phyloP scores from a whole-genome alignment of 2,113 vertebrate genomes.

The Catagonus wagneri region DNA sequence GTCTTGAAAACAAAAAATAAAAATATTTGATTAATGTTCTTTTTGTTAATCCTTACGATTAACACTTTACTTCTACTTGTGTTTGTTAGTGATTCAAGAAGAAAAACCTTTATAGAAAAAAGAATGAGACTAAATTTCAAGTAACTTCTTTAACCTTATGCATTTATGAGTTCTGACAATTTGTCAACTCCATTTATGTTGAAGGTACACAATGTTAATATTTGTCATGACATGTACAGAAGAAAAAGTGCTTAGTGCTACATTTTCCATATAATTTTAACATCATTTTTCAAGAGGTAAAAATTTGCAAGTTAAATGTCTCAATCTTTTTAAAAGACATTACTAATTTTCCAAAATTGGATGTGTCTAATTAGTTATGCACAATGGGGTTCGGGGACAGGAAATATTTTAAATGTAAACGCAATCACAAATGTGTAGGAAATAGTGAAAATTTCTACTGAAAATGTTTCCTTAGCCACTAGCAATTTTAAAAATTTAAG shows the following conservation, averaged over 20 bases:
- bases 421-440: not conserved
- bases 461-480: not conserved
- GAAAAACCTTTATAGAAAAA: not conserved
- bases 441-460: not conserved
- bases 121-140: constrained; percentile 16
- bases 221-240: constrained; percentile 59
- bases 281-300: constrained; percentile 37
- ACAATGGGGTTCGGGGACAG: not conserved
- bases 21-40: not conserved
- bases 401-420: constrained; percentile 61
- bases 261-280: constrained; percentile 63
- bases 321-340: constrained; percentile 27
- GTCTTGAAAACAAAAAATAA: not conserved
- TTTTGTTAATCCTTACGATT: not conserved
- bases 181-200: constrained; percentile 67
- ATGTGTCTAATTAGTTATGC: constrained; percentile 62
- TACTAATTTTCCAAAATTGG: constrained; percentile 40
- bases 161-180: constrained; percentile 73
- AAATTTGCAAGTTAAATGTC: constrained; percentile 61
- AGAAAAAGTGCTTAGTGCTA: constrained; percentile 65
- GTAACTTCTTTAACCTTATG: constrained; percentile 51
- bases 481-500: constrained; percentile 18
- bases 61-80: not conserved
- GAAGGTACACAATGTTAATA: constrained; percentile 48
- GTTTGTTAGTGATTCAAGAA: not conserved